These are phyloP conservation scores for Leptarthrus brevirostris DNA, from an alignment of 2,888 invertebrate genomes.

Conservation along the genomic window DNA sequence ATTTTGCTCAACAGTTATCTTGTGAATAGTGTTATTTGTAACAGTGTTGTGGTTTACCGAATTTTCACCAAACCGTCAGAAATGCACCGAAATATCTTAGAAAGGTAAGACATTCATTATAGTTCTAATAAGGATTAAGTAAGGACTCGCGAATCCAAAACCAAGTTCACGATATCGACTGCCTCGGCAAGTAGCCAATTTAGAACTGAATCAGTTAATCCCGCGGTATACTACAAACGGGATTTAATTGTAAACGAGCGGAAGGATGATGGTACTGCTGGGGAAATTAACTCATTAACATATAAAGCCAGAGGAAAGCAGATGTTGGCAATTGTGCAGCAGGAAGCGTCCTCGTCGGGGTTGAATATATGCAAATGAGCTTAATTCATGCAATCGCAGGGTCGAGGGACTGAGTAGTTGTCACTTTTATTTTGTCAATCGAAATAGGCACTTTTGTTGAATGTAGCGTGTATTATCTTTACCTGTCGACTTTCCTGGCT, in stretches of 20 bases:
- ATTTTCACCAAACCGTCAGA: background rate
- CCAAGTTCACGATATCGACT: background rate
- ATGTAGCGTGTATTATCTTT: too few relatives aligned
- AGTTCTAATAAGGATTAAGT: background rate
- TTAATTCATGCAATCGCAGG: background rate
- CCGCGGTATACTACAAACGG: background rate
- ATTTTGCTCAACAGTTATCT: conserved; percentile 8
- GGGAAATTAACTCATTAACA: conserved; percentile 54
- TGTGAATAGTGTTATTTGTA: conserved; percentile 6
- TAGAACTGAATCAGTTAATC: conserved; percentile 39
- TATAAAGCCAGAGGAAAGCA: conserved; percentile 51
- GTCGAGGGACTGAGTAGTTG: conserved; percentile 23
- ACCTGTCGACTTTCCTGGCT: too few relatives aligned
- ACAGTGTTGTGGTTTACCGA: background rate
- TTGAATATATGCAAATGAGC: conserved; percentile 34
- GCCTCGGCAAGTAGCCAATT: conserved; percentile 35
- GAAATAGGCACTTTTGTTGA: conserved; percentile 7
- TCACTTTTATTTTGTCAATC: background rate
- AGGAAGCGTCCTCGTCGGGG: background rate
- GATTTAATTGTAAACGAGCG: conserved; percentile 50
- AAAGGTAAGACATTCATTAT: conserved; percentile 20
- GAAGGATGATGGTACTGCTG: background rate
- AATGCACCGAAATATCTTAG: background rate
- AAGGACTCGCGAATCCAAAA: background rate
- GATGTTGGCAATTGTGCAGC: conserved; percentile 40